Base-by-base conservation (phyloP, 2,113 vertebrate species). In the Trachemys scripta region DNA sequence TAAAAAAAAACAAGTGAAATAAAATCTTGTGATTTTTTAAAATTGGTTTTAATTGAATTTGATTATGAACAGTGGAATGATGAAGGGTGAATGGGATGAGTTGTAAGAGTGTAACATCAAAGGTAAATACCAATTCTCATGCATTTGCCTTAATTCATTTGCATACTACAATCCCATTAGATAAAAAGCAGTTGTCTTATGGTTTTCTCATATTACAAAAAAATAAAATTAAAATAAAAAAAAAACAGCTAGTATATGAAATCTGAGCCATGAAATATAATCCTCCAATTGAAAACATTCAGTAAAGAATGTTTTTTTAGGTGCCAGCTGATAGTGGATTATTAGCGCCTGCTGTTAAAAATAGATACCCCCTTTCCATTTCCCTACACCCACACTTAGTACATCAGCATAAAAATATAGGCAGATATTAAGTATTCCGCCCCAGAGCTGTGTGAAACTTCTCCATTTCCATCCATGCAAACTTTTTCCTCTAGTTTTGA, bases 361-460 rank as follows among this genome's bases (percentile, higher is more conserved):
- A 72, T 38, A 35, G 19, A 72, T 72, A 38, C n/a, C 19, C 8
- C 9, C 25, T 29, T 72, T 17, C n/a, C 65, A 72, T 47, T 10
- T 6, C 25, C 11, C 42, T 47, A 78, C 42, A 45, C 42, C 12
- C 45, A 78, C 24, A 78, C 42, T 49, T 13, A 49, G 17, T 54
- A 86, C 12, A 81, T 47, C 38, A 56, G n/a, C 16, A 7, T 20
- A 79, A 38, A 85, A 96, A 27, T 49, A 76, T 65, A 12, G 88
- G 62, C 10, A 86, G 90, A 72, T 16, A 69, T 2, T 19, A 96
- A 85, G 91, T 91, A 90, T 88, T 93, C 82, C 56, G 91, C 11
- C 25, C 14, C 45, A 94, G 78, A 96, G 92, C 94, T 96, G 82
- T 92, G 94, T 91, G 94, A 87, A 96, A 92, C 49, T 45, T 89